These are phyloP conservation scores for Zele albiditarsus DNA, from an alignment of 2,888 invertebrate genomes.

Conservation along the genomic window DNA sequence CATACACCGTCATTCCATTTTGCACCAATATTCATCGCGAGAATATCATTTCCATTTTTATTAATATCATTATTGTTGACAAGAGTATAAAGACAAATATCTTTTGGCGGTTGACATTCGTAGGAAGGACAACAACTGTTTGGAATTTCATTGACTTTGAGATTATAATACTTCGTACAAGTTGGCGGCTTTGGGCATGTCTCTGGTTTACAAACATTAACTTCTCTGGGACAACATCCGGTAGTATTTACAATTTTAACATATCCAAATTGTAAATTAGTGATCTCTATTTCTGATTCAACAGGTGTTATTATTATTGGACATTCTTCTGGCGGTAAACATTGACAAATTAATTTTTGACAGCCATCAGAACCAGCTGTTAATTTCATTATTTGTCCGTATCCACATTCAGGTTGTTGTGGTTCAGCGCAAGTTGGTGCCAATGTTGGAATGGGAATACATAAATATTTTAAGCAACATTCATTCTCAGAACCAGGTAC, in stretches of 20 bases:
- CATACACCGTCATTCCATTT: constrained; percentile 84
- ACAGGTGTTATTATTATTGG: constrained; percentile 62
- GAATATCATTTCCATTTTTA: background rate
- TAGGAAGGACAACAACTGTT: constrained; percentile 80
- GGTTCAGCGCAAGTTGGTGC: constrained; percentile 78
- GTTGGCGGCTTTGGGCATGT: constrained; percentile 78
- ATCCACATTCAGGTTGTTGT: constrained; percentile 81
- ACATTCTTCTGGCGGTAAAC: constrained; percentile 83
- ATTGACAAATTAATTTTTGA: constrained; percentile 84
- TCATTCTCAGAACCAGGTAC: constrained; percentile 75
- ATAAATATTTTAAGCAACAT: constrained; percentile 83
- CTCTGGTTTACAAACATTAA: constrained; percentile 77
- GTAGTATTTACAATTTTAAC: constrained; percentile 75
- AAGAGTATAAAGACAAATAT: constrained; percentile 79
- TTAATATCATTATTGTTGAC: constrained; percentile 73
- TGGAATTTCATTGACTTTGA: constrained; percentile 63
- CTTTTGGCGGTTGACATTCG: constrained; percentile 79
- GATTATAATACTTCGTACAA: constrained; percentile 78
- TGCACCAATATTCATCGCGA: constrained; percentile 70
- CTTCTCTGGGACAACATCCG: constrained; percentile 83
- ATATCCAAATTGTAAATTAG: constrained; percentile 78
- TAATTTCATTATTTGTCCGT: constrained; percentile 81
- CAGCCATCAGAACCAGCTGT: constrained; percentile 80
- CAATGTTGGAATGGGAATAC: constrained; percentile 74
- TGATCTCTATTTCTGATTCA: constrained; percentile 70